A percentile compares a stretch with the other conserved stretches of the same genome.
Evolutionary conservation across 2,888 invertebrate genomes (phyloP).

Genomic region (Synergus gifuensis): DNA sequence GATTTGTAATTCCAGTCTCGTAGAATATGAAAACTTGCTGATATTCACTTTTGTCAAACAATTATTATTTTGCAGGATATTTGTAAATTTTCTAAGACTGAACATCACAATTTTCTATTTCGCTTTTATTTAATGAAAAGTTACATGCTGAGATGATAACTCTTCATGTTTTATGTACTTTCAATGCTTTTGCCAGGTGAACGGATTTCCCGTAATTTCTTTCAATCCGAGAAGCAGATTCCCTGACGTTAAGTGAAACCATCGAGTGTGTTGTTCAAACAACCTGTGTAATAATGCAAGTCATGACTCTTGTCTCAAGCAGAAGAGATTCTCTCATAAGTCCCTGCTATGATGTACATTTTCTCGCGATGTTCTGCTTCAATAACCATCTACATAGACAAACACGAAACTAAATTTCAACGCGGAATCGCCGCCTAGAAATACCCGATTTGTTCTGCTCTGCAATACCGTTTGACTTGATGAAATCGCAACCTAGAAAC

Average conservation of each 20-base stretch:
- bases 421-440: slow-evolving; percentile 16
- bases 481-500: slow-evolving; percentile 5
- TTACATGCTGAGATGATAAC: neutral
- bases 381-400: slow-evolving; percentile 10
- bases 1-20: slow-evolving; percentile 30
- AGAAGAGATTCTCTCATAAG: slow-evolving; percentile 29
- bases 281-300: slow-evolving; percentile 27
- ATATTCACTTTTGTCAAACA: neutral
- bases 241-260: slow-evolving; percentile 26
- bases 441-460: slow-evolving; percentile 15
- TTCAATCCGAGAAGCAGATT: slow-evolving; percentile 11
- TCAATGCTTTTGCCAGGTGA: neutral
- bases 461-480: slow-evolving; percentile 27
- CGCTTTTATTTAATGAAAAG: neutral
- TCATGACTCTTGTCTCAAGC: slow-evolving; percentile 10
- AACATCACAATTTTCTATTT: neutral
- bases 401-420: slow-evolving; percentile 27
- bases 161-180: neutral
- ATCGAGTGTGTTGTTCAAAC: slow-evolving; percentile 19
- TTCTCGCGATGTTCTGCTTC: slow-evolving; percentile 24
- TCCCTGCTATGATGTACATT: slow-evolving; percentile 33
- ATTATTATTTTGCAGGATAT: neutral
- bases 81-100: neutral
- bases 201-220: slow-evolving; percentile 19
- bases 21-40: slow-evolving; percentile 3